These are phyloP conservation scores for Stenchaetothrips biformis DNA, from an alignment of 2,888 invertebrate genomes.

Conservation along the genomic window DNA sequence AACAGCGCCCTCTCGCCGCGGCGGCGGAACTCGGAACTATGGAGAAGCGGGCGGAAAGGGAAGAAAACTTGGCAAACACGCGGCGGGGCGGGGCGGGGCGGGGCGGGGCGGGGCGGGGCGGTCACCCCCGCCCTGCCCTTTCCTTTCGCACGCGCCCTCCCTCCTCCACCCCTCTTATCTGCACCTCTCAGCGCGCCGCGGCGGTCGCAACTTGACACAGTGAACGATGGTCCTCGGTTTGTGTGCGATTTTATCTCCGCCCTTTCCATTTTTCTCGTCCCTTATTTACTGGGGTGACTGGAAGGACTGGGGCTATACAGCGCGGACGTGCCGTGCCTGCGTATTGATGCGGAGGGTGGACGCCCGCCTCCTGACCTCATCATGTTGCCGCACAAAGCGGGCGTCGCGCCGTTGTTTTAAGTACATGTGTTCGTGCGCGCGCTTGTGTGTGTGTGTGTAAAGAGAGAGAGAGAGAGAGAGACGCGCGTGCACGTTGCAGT, in stretches of 20 bases:
- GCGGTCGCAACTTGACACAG: conserved; percentile 19
- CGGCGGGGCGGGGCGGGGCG: too few species aligned
- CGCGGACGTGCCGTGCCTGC: not conserved
- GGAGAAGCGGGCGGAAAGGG: too few species aligned
- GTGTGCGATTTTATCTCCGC: conserved; percentile 9
- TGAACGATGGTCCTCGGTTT: conserved; percentile 16
- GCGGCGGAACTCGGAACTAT: too few species aligned
- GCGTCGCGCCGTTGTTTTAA: too few species aligned
- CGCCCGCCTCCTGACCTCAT: not conserved
- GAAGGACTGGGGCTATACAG: not conserved
- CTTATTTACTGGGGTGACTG: not conserved
- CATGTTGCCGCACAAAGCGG: not conserved
- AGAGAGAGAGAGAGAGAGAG: too few species aligned
- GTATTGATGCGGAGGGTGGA: not conserved
- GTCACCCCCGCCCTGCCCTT: not conserved
- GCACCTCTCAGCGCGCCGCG: not conserved
- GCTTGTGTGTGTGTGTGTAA: too few species aligned
- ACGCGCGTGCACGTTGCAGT: too few species aligned
- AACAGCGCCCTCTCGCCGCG: too few species aligned
- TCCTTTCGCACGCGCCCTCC: not conserved
- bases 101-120: too few species aligned
- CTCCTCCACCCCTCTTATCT: not conserved
- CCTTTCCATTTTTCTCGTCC: conserved; percentile 10
- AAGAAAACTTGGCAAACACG: too few species aligned
- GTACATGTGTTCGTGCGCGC: too few species aligned